Evolutionary conservation across 2,797 vertebrate genomes (phyloP), one percentile per base, ranked within the genome.

Genomic region (Botia almorhae): DNA sequence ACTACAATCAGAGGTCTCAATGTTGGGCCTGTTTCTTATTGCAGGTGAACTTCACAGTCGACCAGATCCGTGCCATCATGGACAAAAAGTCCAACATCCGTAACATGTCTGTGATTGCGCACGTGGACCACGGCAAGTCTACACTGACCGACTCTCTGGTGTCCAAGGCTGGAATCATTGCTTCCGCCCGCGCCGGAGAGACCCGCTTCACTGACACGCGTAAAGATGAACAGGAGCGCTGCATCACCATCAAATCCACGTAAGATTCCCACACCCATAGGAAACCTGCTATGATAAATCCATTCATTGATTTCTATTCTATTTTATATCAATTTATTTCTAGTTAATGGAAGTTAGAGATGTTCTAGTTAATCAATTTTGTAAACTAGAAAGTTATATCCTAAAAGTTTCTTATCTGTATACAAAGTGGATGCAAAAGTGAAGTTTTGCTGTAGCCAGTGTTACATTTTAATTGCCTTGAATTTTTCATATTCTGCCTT

Each of bases 171-270:
- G 97, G 97, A 0, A 99, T 99, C 90, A 99, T 98, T 0, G 97
- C 97, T 8, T 96, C 95, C 0, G 88, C 96, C 0, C 94, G 97
- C 0, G 97, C 97, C 0, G 97, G 97, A 13, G 97, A 99, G 90
- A 97, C 97, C 0, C 95, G 97, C 0, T 98, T 99, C 91, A 98
- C 97, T 0, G 97, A 98, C 92, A 98, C 97, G 0, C 93, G 97
- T 1, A 99, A 98, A 89, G 97, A 99, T 0, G 97, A 99, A 78
- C 97, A 98, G 91, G 97, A 99, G 7, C 95, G 96, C 1, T 98
- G 97, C 84, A 98, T 99, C 85, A 99, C 97, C 87, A 98, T 98
- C 91, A 99, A 98, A 85, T 99, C 97, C 0, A 99, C 97, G 97
- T 99, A 86, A 95, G 95, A 16, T 51, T 14, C 5, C 23, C 26